Evolutionary conservation across 2,888 invertebrate genomes (phyloP), one percentile per base, ranked within the genome.

Genomic region (Andrena trimmerana): DNA sequence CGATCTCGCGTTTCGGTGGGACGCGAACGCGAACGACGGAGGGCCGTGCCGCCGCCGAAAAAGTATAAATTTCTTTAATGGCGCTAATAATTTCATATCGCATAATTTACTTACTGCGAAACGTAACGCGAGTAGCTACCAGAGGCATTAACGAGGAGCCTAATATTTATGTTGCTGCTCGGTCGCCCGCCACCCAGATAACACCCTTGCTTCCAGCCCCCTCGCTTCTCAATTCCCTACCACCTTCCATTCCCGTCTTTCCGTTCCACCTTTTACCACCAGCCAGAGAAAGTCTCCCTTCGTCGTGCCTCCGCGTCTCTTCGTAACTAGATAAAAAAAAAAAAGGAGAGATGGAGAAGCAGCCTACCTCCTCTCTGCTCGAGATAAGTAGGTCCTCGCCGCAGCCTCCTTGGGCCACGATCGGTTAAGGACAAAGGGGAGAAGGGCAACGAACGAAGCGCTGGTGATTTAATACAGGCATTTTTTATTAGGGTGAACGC

Each of bases 21-120:
- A 77, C 69, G 76, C 79, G 81, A 31, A 52, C 52, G 66, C 74
- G 79, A 78, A 78, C 85, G 71, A 78, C 85, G 75, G 77, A 68
- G 85, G 73, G 69, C 73, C 86, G 81, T 86, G 67, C 59, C 50
- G 66, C 63, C 79, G 73, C 88, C 83, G 79, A 92, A 93, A 93
- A 93, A 92, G 92, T 93, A 94, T 94, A 94, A 94, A 94, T 94
- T 94, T 94, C 94, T 93, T 94, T 94, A 94, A 94, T 93, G 93
- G 92, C 91, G 92, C 94, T 94, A 94, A 94, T 94, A 94, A 94
- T 94, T 94, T 94, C 94, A 94, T 94, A 94, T 94, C 94, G 94
- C 93, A 91, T 94, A 94, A 94, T 94, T 94, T 94, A 94, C 94
- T 94, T 94, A 94, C 94, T 94, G 93, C 93, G 94, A 94, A 94